Base-by-base conservation (phyloP, 1,140 invertebrate genomes). In the Pectinophora gossypiella region DNA sequence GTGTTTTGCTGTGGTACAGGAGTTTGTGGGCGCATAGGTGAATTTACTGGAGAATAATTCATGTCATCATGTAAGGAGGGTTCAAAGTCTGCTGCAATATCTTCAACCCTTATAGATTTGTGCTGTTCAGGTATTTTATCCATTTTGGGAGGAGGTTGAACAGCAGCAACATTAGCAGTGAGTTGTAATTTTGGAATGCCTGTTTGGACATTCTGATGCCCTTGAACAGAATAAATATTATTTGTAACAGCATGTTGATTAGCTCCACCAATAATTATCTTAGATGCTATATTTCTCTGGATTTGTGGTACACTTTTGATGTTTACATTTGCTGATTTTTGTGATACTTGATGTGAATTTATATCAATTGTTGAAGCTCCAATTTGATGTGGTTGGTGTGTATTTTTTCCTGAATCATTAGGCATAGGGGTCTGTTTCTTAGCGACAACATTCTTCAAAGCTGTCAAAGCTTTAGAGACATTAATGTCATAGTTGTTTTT, bases 401-500 rank as follows among this genome's bases (percentile, higher is more conserved):
- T 40, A 40, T 45, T 22, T 23, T 40, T 0, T 44, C 51, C n/a
- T n/a, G n/a, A n/a, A n/a, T n/a, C n/a, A n/a, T n/a, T n/a, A n/a
- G 20, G 43, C 38, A 54, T 51, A n/a, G 19, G 23, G 22, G n/a
- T 52, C 42, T 40, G 22, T 47, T 23, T 54, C 44, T 19, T 45
- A 23, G 32, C 50, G 44, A 84, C 56, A 42, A 54, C 62, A 49
- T 62, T 71, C 32, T 80, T 86, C 50, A 86, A 67, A n/a, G 59
- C 56, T 56, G 61, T 55, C 20, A 86, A 52, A 46, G 76, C 64
- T 70, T 75, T 84, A 32, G 62, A 61, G 19, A 86, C 48, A 70
- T 83, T 86, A 53, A 69, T 61, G 21, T 83, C 73, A 71, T 86
- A 86, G 54, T 67, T 80, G 23, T 62, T 73, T 48, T 78, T 84